Evolutionary conservation across 2,797 vertebrate species (phyloP).

Genomic region (Sarcophilus harrisii): DNA sequence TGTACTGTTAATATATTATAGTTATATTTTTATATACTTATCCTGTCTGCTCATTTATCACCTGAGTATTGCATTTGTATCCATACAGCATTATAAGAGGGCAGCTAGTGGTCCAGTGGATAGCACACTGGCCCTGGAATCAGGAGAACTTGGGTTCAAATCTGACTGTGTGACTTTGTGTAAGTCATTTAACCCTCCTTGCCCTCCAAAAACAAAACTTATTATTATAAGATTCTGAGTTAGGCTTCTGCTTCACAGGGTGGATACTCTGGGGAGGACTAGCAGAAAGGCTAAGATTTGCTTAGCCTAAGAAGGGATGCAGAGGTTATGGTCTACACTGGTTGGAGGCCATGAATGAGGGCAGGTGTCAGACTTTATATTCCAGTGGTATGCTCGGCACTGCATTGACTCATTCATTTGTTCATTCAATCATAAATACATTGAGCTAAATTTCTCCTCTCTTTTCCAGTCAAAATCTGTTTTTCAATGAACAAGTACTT

Average conservation of each 20-base stretch:
- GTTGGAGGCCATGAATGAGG: neutral
- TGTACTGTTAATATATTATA: neutral
- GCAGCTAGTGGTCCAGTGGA: neutral
- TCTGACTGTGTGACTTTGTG: neutral
- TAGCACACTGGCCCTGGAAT: neutral
- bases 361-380: neutral
- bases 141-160: neutral
- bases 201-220: neutral
- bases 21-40: neutral
- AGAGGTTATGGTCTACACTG: neutral
- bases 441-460: neutral
- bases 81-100: neutral
- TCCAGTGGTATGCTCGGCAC: neutral
- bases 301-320: neutral
- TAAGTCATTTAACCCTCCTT: neutral
- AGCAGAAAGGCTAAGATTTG: neutral
- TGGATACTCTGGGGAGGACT: neutral
- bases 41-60: neutral
- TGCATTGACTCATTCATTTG: neutral
- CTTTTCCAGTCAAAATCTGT: neutral
- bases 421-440: neutral
- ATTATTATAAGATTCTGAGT: neutral
- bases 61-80: neutral
- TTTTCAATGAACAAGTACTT: neutral
- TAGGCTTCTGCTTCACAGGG: neutral